These are phyloP conservation scores for Drosophila antonietae DNA, from an alignment of 2,888 invertebrate genomes.

Conservation along the genomic window DNA sequence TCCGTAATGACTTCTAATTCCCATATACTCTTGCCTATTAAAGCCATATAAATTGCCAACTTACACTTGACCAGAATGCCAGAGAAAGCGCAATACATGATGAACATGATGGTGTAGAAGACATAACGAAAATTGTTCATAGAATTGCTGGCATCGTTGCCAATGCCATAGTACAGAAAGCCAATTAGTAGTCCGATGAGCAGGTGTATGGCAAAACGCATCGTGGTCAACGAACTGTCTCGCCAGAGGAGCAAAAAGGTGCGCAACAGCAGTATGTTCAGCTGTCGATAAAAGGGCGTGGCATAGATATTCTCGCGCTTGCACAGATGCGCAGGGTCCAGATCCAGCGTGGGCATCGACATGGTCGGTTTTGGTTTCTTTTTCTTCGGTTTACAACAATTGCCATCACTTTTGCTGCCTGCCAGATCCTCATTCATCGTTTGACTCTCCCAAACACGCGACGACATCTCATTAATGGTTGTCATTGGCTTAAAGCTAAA, in stretches of 20 bases:
- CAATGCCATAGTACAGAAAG: conserved; percentile 92
- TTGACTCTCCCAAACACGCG: conserved; percentile 70
- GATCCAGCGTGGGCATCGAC: conserved; percentile 55
- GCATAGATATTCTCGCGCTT: conserved; percentile 85
- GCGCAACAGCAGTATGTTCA: conserved; percentile 87
- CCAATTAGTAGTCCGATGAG: conserved; percentile 93
- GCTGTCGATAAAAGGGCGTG: conserved; percentile 87
- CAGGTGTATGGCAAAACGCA: conserved; percentile 92
- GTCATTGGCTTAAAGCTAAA: conserved; percentile 61
- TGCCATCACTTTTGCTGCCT: conserved; percentile 47
- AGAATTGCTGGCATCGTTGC: conserved; percentile 93
- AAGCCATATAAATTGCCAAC: conserved; percentile 82
- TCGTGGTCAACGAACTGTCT: conserved; percentile 90
- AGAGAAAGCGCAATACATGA: conserved; percentile 97
- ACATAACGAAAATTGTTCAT: conserved; percentile 94
- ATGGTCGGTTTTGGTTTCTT: conserved; percentile 56
- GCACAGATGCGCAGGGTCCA: conserved; percentile 80
- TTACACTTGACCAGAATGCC: conserved; percentile 95
- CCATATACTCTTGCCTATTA: not conserved
- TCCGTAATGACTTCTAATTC: not conserved
- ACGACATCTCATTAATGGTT: conserved; percentile 75
- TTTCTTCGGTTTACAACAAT: conserved; percentile 67
- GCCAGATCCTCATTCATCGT: conserved; percentile 34
- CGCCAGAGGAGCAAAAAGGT: conserved; percentile 88
- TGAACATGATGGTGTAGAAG: conserved; percentile 96